Evolutionary conservation across 2,113 vertebrate genomes (phyloP).

Genomic region (Hypocryptadius cinnamomeus): DNA sequence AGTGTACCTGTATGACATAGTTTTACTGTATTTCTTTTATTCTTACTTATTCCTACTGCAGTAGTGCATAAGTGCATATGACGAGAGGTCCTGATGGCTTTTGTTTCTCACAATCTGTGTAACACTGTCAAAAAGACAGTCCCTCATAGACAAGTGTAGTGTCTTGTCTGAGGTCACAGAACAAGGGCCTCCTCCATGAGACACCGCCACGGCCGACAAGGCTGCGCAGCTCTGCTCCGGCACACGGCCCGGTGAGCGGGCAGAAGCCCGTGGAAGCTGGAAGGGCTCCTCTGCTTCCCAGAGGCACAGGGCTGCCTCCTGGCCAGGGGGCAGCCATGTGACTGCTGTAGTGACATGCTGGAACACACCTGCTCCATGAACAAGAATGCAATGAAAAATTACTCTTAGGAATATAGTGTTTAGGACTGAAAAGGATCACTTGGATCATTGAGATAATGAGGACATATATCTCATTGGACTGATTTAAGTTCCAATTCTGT

Average conservation of each 20-base stretch:
- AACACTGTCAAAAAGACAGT: neutral
- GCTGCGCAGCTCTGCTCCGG: neutral
- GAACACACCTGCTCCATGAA: neutral
- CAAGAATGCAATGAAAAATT: neutral
- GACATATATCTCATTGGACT: neutral
- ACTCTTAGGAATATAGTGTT: neutral
- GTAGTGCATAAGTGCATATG: neutral
- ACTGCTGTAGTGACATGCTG: neutral
- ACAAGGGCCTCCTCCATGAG: neutral
- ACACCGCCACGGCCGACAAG: accelerated
- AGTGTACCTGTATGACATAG: neutral
- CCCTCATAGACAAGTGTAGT: neutral
- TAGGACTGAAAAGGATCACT: neutral
- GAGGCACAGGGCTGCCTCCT: neutral
- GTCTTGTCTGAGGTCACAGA: neutral
- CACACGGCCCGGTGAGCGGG: accelerated
- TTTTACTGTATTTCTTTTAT: neutral
- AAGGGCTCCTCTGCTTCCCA: neutral
- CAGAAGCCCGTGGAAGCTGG: neutral
- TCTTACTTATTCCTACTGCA: neutral
- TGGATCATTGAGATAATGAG: neutral
- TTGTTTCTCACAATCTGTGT: neutral
- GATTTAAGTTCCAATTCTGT: neutral
- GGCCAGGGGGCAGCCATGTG: neutral
- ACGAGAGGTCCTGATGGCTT: neutral